These are phyloP conservation scores for Protomyctophum bolini DNA, from an alignment of 2,113 vertebrate species.

Conservation along the genomic window DNA sequence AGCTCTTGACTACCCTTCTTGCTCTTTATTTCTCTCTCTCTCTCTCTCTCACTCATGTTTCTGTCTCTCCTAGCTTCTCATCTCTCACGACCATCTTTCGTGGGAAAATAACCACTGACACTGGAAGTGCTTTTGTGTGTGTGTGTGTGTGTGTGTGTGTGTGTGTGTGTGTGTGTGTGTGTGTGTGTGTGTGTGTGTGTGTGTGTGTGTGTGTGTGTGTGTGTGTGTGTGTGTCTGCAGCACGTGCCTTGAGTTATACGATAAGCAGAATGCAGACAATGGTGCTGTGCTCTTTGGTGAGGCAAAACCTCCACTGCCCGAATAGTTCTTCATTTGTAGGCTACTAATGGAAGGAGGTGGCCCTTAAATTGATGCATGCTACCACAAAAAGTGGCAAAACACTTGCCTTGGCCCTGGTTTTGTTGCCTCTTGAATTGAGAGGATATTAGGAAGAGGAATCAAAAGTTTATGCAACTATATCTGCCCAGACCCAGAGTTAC, in stretches of 20 bases:
- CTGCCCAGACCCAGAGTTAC: constrained; percentile 27
- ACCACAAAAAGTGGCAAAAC: constrained; percentile 48
- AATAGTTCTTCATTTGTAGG: too few species aligned
- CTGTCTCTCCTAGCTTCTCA: too few species aligned
- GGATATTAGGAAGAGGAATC: constrained; percentile 40
- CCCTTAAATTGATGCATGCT: neutral
- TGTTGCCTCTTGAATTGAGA: constrained; percentile 45
- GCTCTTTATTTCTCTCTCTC: neutral
- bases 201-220: neutral
- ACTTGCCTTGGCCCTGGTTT: constrained; percentile 46
- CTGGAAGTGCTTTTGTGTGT: neutral
- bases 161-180: constrained; percentile 7
- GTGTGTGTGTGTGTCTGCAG: neutral
- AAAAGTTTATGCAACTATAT: constrained; percentile 12
- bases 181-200: neutral
- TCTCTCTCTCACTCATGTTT: neutral
- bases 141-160: neutral
- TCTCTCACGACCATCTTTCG: too few species aligned
- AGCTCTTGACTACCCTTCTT: neutral
- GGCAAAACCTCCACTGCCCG: too few species aligned
- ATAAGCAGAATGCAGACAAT: too few species aligned
- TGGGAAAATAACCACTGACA: too few species aligned
- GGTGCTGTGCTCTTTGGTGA: too few species aligned
- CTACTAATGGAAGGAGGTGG: too few species aligned
- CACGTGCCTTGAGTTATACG: too few species aligned